Evolutionary conservation across 2,797 vertebrate species (phyloP).

Genomic region (Salarias fasciatus): DNA sequence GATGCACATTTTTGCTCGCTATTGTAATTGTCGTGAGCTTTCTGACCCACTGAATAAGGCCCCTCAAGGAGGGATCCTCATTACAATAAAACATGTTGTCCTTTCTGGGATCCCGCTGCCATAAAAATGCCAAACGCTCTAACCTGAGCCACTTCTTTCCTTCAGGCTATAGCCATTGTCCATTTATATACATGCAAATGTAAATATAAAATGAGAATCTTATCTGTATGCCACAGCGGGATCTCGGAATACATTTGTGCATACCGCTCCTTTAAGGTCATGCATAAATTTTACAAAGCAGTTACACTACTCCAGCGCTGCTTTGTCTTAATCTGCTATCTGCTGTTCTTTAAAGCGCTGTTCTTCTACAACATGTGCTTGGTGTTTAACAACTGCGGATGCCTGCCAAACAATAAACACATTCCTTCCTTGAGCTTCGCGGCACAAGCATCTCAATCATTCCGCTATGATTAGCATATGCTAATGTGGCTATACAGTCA

Average conservation of each 20-base stretch:
- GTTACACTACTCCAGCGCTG: not conserved
- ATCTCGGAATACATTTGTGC: conserved; percentile 1
- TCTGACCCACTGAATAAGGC: conserved; percentile 41
- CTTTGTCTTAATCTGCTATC: conserved; percentile 1
- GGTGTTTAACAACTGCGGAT: conserved; percentile 18
- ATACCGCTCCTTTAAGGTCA: not conserved
- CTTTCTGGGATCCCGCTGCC: conserved; percentile 16
- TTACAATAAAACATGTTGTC: conserved; percentile 38
- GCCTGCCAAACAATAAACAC: conserved; percentile 5
- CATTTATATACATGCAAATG: not conserved
- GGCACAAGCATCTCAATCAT: conserved; percentile 21
- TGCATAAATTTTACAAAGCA: not conserved
- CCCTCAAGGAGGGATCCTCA: conserved; percentile 44
- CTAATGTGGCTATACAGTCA: conserved; percentile 55
- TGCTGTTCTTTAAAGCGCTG: conserved; percentile 6
- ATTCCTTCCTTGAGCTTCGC: conserved; percentile 10
- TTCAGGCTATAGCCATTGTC: not conserved
- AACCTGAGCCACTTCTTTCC: conserved; percentile 7
- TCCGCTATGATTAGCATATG: conserved; percentile 56
- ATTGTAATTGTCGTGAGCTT: conserved; percentile 27
- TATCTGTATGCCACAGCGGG: not conserved
- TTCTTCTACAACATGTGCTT: not conserved
- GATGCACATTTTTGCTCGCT: conserved; percentile 44
- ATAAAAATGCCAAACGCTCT: conserved; percentile 35
- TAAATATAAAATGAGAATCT: not conserved